Base-by-base conservation (phyloP, 2,113 vertebrate species). In the Murina feae region DNA sequence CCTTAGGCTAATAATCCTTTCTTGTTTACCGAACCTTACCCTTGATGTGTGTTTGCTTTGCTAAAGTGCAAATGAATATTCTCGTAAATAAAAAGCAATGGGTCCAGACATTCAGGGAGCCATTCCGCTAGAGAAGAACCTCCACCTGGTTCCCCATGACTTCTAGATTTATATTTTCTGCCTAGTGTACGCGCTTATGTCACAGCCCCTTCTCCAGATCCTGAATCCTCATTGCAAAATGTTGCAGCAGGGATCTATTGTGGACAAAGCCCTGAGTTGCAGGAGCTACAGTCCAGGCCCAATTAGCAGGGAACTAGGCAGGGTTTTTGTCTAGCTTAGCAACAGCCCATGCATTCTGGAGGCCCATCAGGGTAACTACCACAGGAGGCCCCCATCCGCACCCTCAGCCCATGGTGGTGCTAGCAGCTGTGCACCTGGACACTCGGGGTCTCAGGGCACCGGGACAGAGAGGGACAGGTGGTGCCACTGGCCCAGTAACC, bases 251-350 rank as follows among this genome's bases (percentile, higher is more conserved):
- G 42, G 39, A 9, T 68, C 71, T 23, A 6, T 10, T 8, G 37
- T 5, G 21, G 87, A 55, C 47, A 0, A 28, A 13, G 86, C 78
- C 58, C 51, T 2, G 47, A 49, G 47, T 3, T 49, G 47, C 0
- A 4, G 47, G 32, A 65, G 94, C 83, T 78, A 71, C 94, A 28
- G 87, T 42, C 85, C 9, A 87, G 75, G 93, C 97, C 97, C 96
- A 97, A 97, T 97, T 95, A 96, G 97, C 47, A 49, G 47, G 47
- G 47, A 49, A 13, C 3, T 14, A 49, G 47, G 47, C 44, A 49
- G 4, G 80, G 85, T 90, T 79, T 97, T 97, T 98, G 98, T 98
- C 98, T 98, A 93, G 97, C 98, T 69, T 98, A 98, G 98, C 98
- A 98, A 98, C 98, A 89, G 88, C 44, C 44, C 82, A 49, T 42